These are phyloP conservation scores for Syritta pipiens DNA, from an alignment of 2,888 invertebrate species.

Conservation along the genomic window DNA sequence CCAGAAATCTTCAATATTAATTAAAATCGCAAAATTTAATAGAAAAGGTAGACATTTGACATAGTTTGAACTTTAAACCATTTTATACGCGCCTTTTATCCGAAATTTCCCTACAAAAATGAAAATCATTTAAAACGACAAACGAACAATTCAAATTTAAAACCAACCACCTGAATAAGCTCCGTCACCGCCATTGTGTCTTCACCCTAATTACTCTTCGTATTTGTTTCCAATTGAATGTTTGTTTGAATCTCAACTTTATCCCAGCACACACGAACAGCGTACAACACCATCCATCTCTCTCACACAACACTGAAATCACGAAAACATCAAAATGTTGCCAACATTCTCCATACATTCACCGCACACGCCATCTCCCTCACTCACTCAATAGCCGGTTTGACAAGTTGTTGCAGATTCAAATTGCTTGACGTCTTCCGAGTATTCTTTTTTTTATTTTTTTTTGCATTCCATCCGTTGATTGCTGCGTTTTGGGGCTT, in stretches of 20 bases:
- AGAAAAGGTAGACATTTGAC: too few relatives aligned
- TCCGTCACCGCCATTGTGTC: not conserved
- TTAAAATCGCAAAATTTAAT: too few relatives aligned
- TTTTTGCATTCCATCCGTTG: slow-evolving; percentile 53
- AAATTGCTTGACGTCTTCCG: slow-evolving; percentile 55
- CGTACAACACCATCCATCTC: slow-evolving; percentile 16
- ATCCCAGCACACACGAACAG: slow-evolving; percentile 13
- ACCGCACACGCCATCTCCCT: slow-evolving; percentile 3
- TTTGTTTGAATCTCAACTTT: slow-evolving; percentile 30
- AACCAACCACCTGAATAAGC: not conserved
- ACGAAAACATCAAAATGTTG: slow-evolving; percentile 56
- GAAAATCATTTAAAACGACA: too few relatives aligned
- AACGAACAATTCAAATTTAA: not conserved
- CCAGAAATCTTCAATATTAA: too few relatives aligned
- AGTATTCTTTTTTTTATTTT: slow-evolving; percentile 8
- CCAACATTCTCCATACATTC: slow-evolving; percentile 15
- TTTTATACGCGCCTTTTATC: too few relatives aligned
- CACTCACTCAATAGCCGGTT: slow-evolving; percentile 58
- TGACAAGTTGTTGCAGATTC: slow-evolving; percentile 61
- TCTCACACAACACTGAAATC: not conserved
- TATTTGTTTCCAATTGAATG: slow-evolving; percentile 20
- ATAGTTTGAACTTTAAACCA: too few relatives aligned
- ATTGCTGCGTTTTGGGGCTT: slow-evolving; percentile 28
- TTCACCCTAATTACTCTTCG: not conserved
- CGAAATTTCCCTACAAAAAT: too few relatives aligned